Percentiles rank a stretch among this genome's conserved stretches.
phyloP scores from a whole-genome alignment of 2,113 vertebrate genomes.

The Mesembrinibis cayennensis region DNA sequence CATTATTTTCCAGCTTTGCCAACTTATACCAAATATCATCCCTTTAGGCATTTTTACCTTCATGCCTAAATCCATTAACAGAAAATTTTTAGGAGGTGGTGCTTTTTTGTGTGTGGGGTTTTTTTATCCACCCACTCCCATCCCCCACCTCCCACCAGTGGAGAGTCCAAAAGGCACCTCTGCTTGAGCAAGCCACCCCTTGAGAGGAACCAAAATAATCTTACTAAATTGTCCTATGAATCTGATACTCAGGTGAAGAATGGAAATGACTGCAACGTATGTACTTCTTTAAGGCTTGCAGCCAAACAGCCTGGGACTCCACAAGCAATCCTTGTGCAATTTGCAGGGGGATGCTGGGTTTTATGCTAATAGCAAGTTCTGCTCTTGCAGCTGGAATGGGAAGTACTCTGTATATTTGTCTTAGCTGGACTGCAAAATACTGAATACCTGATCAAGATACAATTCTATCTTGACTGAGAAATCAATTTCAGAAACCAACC shows the following conservation, averaged over 20 bases:
- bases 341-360: fast-evolving
- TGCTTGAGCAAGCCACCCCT: not conserved
- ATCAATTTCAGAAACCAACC: conserved; percentile 22
- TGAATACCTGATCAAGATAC: conserved; percentile 36
- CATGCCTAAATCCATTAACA: not conserved
- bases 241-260: not conserved
- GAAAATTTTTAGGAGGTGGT: fast-evolving
- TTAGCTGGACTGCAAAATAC: conserved; percentile 28
- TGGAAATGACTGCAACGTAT: not conserved
- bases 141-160: not conserved
- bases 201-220: not conserved
- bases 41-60: not conserved
- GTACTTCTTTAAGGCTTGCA: not conserved
- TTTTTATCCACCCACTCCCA: not conserved
- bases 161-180: not conserved
- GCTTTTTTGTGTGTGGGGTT: not conserved
- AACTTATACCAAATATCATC: not conserved
- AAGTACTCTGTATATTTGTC: conserved; percentile 15
- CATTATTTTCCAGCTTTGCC: not conserved
- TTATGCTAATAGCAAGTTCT: not conserved
- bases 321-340: not conserved
- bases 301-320: not conserved
- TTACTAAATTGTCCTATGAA: not conserved
- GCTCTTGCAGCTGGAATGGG: not conserved
- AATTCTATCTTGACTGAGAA: conserved; percentile 38